These are phyloP conservation scores for Plectus sambesii DNA, from an alignment of 1,140 invertebrate genomes.

Conservation along the genomic window DNA sequence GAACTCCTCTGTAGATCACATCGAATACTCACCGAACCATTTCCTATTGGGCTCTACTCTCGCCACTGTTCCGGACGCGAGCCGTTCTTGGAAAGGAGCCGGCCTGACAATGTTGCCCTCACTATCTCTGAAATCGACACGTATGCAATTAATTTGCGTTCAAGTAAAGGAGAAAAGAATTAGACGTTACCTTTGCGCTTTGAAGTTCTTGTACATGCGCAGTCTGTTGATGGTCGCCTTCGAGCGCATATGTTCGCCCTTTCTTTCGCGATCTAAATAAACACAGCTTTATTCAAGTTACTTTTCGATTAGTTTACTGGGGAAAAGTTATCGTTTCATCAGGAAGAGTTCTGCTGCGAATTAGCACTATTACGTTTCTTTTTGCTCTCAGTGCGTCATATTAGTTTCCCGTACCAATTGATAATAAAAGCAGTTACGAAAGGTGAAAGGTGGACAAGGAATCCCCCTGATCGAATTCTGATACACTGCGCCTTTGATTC, in stretches of 20 bases:
- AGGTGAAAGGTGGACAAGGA: too few species aligned
- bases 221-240: constrained; percentile 86
- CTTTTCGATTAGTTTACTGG: constrained; percentile 15
- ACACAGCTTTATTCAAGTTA: too few species aligned
- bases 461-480: too few species aligned
- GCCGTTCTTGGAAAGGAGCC: constrained; percentile 81
- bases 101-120: constrained; percentile 80
- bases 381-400: neutral
- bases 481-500: too few species aligned
- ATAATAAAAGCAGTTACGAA: too few species aligned
- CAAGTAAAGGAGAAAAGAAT: constrained; percentile 4
- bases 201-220: constrained; percentile 94
- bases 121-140: constrained; percentile 54
- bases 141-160: constrained; percentile 12
- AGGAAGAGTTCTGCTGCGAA: neutral
- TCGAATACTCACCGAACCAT: constrained; percentile 79
- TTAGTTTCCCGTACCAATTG: too few species aligned
- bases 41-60: constrained; percentile 90
- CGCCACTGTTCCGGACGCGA: constrained; percentile 76
- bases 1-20: constrained; percentile 2
- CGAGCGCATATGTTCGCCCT: constrained; percentile 53
- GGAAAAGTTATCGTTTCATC: constrained; percentile 9
- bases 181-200: constrained; percentile 63
- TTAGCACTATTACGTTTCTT: neutral
- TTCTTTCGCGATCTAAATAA: constrained; percentile 2